Base-by-base conservation (phyloP, 2,797 vertebrate species). In the Coracias cyanogaster region DNA sequence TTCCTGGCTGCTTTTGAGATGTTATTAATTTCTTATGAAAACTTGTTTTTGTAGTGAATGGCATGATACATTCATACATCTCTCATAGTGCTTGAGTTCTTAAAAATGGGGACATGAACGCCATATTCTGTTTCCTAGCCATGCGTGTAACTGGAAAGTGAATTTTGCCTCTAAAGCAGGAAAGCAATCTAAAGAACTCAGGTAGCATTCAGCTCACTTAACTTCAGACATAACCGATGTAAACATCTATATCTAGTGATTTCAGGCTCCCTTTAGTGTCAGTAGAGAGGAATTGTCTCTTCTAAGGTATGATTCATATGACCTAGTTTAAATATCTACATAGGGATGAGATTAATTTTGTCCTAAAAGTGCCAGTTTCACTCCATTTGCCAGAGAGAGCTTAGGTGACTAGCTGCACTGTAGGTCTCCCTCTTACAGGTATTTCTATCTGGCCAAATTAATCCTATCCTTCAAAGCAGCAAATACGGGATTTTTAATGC, bases 321-420 rank as follows among this genome's bases (percentile, higher is more conserved):
- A 96, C 96, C 96, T 90, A 96, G 83, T 97, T 97, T 96, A 77
- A 95, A 89, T 95, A 93, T 70, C 94, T 94, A 82, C 88, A 77
- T 79, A 78, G 55, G 81, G 83, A 94, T 94, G 86, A 93, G 90
- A 95, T 94, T 97, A 96, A 92, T 95, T 86, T 24, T 73, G 86
- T 89, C 94, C 96, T 94, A 81, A 96, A 96, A 95, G 86, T 96
- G 95, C 86, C 96, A 96, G 51, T 93, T 96, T 96, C 78, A 86
- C 66, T 92, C 86, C 74, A 60, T 66, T 93, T 94, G 62, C 54
- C 67, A 89, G 71, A 86, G 66, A 79, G 48, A 66, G 58, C 81
- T 94, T 90, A 77, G 92, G 77, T 92, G 86, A 66, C 83, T 90
- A 60, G 83, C 80, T 93, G 81, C 90, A 51, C 76, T 77, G 58